Conservation (phyloP, 2,113 vertebrate species). For the Silurus meridionalis region DNA sequence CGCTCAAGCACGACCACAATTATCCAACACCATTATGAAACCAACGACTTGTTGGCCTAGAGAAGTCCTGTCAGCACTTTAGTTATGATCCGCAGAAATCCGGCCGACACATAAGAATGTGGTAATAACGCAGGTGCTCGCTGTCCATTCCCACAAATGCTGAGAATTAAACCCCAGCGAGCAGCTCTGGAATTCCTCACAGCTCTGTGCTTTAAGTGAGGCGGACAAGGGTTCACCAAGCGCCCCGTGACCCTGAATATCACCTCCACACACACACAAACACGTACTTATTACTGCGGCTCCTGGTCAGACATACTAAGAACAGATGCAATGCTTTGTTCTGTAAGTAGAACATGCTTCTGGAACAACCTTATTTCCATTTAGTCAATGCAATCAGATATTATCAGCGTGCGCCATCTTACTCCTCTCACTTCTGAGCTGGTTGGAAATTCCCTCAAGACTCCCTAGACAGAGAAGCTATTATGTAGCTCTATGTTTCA, state of each 20-base stretch:
- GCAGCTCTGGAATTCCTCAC: constrained; percentile 45
- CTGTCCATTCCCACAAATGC: constrained; percentile 38
- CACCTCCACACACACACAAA: neutral
- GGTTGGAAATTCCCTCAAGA: constrained; percentile 2
- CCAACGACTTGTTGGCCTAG: neutral
- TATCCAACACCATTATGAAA: neutral
- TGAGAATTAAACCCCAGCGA: constrained; percentile 6
- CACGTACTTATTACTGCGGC: neutral
- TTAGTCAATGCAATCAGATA: neutral
- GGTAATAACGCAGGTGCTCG: constrained; percentile 47
- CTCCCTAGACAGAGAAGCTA: neutral
- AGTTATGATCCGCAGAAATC: constrained; percentile 37
- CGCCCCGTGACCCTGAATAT: constrained; percentile 14
- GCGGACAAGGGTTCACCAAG: constrained; percentile 41
- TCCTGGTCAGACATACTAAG: neutral
- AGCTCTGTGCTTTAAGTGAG: constrained; percentile 29
- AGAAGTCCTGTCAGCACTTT: constrained; percentile 26
- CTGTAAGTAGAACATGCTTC: neutral
- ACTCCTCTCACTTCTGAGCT: neutral
- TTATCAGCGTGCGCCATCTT: neutral
- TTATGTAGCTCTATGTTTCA: neutral
- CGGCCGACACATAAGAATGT: constrained; percentile 10
- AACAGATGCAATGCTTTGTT: neutral
- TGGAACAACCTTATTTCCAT: neutral
- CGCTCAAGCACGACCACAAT: neutral